Base-by-base conservation (phyloP, 2,888 invertebrate genomes). In the Cylloceria caligata region DNA sequence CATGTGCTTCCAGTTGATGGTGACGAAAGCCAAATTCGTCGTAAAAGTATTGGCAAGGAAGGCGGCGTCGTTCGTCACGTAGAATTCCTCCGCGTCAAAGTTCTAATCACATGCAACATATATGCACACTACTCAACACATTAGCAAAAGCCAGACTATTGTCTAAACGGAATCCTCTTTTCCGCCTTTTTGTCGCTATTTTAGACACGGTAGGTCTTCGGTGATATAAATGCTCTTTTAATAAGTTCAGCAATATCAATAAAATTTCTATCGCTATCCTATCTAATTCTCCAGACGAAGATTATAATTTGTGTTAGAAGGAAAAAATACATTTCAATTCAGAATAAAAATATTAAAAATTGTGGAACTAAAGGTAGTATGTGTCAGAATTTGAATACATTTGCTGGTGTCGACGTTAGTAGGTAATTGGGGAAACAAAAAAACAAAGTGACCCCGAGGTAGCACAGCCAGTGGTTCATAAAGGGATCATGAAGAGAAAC, bases 1-100 rank as follows among this genome's bases (percentile, higher is more conserved):
- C 96, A 98, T 97, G 93, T 97, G 96, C 93, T 97, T 97, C 99
- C 99, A 99, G 94, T 96, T 98, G 95, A 97, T 97, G 93, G 98
- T 97, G 93, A 99, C 95, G 94, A 98, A 98, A 89, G 97, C 97
- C 93, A 99, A 95, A 94, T 98, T 98, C 90, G 97, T 97, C 93
- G 96, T 97, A 93, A 99, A 97, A 93, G 97, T 97, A 94, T 98
- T 98, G 92, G 98, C 96, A 93, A 99, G 96, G 93, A 99, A 96
- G 92, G 97, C 97, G 93, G 97, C 96, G 95, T 99, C 99, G 92
- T 98, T 97, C 90, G 98, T 98, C 93, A 98, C 97, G 96, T 99
- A 99, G 96, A 98, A 98, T 93, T 98, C 97, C 93, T 98, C 97
- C 93, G 96, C 95, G 94, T 97, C 97, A 95, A 97, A 96, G 94